A percentile compares a stretch with the other conserved stretches of the same genome.
These are phyloP conservation scores for Speoplatyrhinus poulsoni DNA, from an alignment of 2,113 vertebrate genomes.

Conservation along the genomic window DNA sequence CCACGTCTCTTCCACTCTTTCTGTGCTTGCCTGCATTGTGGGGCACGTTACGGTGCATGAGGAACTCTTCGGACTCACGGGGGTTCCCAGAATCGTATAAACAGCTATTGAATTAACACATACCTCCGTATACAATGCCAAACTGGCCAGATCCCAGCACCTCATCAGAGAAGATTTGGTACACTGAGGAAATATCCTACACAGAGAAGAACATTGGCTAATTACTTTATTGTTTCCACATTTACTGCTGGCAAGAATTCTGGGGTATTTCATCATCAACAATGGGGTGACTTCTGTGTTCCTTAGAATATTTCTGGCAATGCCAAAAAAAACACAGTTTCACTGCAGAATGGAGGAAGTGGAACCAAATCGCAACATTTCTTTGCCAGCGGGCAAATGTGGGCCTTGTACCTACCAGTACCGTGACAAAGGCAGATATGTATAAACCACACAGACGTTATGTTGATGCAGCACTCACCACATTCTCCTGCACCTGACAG, in stretches of 20 bases:
- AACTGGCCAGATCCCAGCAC: slow-evolving; percentile 98
- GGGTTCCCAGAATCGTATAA: neutral
- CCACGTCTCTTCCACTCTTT: slow-evolving; percentile 97
- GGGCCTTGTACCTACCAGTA: too few relatives aligned
- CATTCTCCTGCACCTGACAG: slow-evolving; percentile 96
- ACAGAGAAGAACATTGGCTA: slow-evolving; percentile 25
- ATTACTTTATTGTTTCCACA: slow-evolving; percentile 15
- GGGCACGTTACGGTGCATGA: neutral
- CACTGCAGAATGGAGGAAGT: neutral
- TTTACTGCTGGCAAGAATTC: slow-evolving; percentile 15
- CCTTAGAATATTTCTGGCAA: neutral
- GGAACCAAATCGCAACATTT: neutral
- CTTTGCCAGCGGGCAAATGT: neutral
- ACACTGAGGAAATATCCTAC: slow-evolving; percentile 96
- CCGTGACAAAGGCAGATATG: too few relatives aligned
- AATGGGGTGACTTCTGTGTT: neutral
- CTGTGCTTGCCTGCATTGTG: slow-evolving; percentile 88
- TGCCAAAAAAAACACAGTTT: neutral
- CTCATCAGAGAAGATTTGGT: slow-evolving; percentile 99
- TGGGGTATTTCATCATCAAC: slow-evolving; percentile 24
- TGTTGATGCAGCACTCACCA: slow-evolving; percentile 82
- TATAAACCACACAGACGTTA: slow-evolving; percentile 8
- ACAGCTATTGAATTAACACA: slow-evolving; percentile 4
- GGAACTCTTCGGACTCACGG: too few relatives aligned
- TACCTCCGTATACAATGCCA: slow-evolving; percentile 98